Base-by-base conservation (phyloP, 2,113 vertebrate genomes). In the Mesocricetus auratus region DNA sequence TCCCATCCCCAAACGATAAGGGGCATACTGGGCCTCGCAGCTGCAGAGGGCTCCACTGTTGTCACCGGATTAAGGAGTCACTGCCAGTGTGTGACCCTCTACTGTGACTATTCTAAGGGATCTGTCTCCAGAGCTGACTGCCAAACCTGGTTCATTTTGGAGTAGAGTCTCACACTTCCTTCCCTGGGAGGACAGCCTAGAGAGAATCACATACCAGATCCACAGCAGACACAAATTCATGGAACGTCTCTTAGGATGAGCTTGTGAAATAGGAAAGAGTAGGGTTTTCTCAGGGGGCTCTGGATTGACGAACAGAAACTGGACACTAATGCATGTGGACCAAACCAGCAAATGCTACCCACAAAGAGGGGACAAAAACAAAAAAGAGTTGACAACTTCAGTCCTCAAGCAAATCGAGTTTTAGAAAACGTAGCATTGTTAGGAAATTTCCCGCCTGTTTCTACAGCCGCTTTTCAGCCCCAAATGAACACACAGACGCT, bases 11-110 rank as follows among this genome's bases (percentile, higher is more conserved):
- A 39, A 1, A 22, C 8, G 7, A 21, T 19, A 12, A 1, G 12
- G 36, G n/a, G 21, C 36, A 29, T 26, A 42, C 0, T 53, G 0
- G 11, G 1, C 45, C 39, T 33, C 16, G 0, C 12, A 47, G 39
- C 22, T 39, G 21, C 77, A 89, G n/a, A 66, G 12, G 29, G 2
- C 24, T 3, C 73, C 0, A 13, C 16, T 21, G 0, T 24, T 21
- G 56, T 24, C 71, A 26, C 39, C 0, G 60, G 24, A 62, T 83
- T 39, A 29, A 42, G 81, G 15, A 22, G 53, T 21, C 19, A n/a
- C 15, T 4, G 42, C 73, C 22, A 24, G 39, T 82, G 12, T 82
- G 58, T 22, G 13, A 36, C 60, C 60, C 9, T 47, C 60, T 45
- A 64, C 62, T 17, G 29, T 47, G 16, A 26, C 11, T 33, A 9